phyloP scores from a whole-genome alignment of 2,113 vertebrate genomes.

The Lates calcarifer region DNA sequence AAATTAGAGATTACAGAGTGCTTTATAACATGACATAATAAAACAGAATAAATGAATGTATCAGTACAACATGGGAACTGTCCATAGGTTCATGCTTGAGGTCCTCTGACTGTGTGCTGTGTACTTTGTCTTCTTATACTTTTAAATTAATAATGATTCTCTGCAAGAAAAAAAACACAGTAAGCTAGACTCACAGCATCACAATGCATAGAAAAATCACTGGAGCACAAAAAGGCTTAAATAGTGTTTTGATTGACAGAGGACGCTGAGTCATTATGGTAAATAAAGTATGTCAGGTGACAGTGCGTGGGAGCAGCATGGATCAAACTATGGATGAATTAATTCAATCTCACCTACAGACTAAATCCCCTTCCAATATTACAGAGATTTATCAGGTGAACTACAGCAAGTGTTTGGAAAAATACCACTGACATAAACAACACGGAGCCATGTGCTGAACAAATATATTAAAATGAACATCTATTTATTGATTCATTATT shows the following conservation, averaged over 20 bases:
- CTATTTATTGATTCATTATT: background rate
- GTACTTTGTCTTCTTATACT: no score
- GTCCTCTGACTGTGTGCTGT: no score
- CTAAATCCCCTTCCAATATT: conserved; percentile 42
- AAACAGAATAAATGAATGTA: no score
- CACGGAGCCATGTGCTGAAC: background rate
- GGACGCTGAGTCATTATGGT: conserved; percentile 2
- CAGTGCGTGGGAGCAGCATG: background rate
- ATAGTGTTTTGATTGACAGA: conserved; percentile 4
- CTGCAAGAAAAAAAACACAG: background rate
- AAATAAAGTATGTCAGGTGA: background rate
- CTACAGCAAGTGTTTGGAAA: conserved; percentile 9
- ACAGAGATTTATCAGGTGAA: conserved; percentile 44
- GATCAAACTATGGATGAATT: conserved; percentile 24
- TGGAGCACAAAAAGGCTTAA: background rate
- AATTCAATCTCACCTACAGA: conserved; percentile 26
- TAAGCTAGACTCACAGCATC: background rate
- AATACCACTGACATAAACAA: conserved; percentile 19
- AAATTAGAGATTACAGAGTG: background rate
- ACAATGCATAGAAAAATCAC: background rate
- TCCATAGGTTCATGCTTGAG: no score
- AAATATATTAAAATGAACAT: background rate
- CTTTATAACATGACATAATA: no score
- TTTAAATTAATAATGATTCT: no score
- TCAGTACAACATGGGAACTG: no score